Conservation (phyloP, 1,140 invertebrate genomes). For the Drosophila nebulosa region DNA sequence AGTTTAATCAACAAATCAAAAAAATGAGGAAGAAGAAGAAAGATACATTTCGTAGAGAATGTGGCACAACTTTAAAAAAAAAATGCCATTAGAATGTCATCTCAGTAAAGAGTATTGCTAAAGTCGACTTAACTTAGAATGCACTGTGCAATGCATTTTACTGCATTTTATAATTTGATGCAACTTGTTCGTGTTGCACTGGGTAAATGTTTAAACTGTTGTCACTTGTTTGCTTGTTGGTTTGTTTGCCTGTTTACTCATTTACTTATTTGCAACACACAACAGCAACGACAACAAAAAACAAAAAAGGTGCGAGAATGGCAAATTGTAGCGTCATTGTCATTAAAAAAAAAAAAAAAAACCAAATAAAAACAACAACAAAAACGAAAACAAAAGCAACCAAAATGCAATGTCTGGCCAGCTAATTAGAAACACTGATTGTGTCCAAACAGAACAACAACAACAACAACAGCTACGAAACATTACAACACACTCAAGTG, state of each 20-base stretch:
- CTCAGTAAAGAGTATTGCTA: slow-evolving; percentile 31
- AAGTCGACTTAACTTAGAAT: slow-evolving; percentile 6
- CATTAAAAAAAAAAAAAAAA: background rate
- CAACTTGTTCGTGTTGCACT: slow-evolving; percentile 48
- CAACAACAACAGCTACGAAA: slow-evolving; percentile 2
- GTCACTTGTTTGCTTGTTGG: slow-evolving; percentile 23
- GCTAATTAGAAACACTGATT: slow-evolving; percentile 68
- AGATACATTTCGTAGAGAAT: too few relatives aligned
- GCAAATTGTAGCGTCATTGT: slow-evolving; percentile 31
- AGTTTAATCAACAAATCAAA: too few relatives aligned
- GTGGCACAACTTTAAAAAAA: too few relatives aligned
- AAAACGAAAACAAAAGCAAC: slow-evolving; percentile 35
- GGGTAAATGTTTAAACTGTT: slow-evolving; percentile 56
- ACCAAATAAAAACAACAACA: background rate
- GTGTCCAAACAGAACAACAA: background rate
- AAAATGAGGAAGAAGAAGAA: too few relatives aligned
- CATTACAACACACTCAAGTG: slow-evolving; percentile 23
- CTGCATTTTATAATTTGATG: slow-evolving; percentile 67
- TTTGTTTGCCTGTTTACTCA: slow-evolving; percentile 35
- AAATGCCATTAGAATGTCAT: too few relatives aligned
- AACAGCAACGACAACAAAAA: background rate
- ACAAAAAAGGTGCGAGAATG: slow-evolving; percentile 27
- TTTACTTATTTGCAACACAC: slow-evolving; percentile 34
- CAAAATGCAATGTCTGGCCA: slow-evolving; percentile 46
- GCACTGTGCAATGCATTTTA: slow-evolving; percentile 58